These are phyloP conservation scores for Orchesella cincta DNA, from an alignment of 1,140 invertebrate species.

Conservation along the genomic window DNA sequence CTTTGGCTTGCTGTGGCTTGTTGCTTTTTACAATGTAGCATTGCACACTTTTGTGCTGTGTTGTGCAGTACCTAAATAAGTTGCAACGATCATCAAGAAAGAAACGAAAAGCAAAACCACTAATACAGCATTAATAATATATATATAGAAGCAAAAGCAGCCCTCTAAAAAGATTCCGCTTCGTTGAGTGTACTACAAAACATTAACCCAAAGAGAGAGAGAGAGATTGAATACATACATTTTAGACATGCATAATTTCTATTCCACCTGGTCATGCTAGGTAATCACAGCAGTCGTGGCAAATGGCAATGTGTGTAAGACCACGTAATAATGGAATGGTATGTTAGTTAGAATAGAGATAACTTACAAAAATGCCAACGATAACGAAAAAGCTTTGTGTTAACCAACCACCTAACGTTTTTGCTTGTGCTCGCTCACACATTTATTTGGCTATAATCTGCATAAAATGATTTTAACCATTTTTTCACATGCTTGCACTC, in stretches of 20 bases:
- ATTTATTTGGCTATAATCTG: no score
- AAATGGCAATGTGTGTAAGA: not conserved
- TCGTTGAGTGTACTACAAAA: not conserved
- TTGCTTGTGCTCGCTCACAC: no score
- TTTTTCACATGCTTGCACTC: no score
- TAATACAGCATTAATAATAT: not conserved
- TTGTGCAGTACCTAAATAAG: not conserved
- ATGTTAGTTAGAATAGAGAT: no score
- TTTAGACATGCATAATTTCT: conserved; percentile 2
- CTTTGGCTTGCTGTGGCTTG: not conserved
- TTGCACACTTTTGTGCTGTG: not conserved
- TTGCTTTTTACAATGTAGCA: not conserved
- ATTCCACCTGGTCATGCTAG: conserved; percentile 19
- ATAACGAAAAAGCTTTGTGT: no score
- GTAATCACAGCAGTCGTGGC: conserved; percentile 2
- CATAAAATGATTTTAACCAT: no score
- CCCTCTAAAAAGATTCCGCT: conserved; percentile 23
- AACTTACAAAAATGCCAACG: no score
- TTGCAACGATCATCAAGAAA: not conserved
- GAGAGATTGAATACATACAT: not conserved
- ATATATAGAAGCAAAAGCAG: not conserved
- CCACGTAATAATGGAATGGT: no score
- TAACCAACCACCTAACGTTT: no score
- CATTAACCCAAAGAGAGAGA: not conserved
- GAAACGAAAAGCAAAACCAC: conserved; percentile 17